Evolutionary conservation across 2,797 vertebrate genomes (phyloP).

Genomic region (Manis crassicaudata): DNA sequence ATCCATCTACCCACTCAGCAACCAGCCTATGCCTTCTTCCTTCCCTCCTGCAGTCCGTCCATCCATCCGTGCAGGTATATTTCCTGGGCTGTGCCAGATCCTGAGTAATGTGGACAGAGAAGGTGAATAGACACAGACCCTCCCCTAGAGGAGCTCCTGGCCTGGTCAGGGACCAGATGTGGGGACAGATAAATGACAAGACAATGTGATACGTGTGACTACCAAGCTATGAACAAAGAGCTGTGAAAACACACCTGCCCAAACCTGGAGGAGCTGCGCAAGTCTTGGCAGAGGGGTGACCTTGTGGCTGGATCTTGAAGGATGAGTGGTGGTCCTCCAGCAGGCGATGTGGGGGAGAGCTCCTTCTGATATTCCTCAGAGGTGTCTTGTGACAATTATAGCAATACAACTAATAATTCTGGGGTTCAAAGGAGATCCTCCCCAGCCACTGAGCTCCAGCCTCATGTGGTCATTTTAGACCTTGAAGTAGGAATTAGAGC

Average conservation of each 20-base stretch:
- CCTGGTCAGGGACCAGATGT: background rate
- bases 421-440: constrained; percentile 57
- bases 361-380: constrained; percentile 28
- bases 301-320: constrained; percentile 61
- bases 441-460: background rate
- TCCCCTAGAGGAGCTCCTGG: constrained; percentile 24
- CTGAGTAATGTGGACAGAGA: background rate
- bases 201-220: background rate
- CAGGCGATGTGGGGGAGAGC: background rate
- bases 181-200: constrained; percentile 54
- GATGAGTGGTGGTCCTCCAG: constrained; percentile 50
- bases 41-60: background rate
- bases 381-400: constrained; percentile 60
- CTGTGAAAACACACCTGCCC: constrained; percentile 3
- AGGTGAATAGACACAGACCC: constrained; percentile 6
- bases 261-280: constrained; percentile 48
- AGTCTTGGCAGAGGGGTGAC: constrained; percentile 58
- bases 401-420: constrained; percentile 56
- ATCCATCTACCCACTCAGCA: background rate
- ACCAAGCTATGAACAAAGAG: constrained; percentile 24
- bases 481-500: constrained; percentile 22
- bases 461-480: constrained; percentile 2
- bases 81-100: background rate
- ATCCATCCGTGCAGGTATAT: background rate
- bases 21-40: background rate